These are phyloP conservation scores for Apodemus agrarius DNA, from an alignment of 2,797 vertebrate genomes.

Conservation along the genomic window DNA sequence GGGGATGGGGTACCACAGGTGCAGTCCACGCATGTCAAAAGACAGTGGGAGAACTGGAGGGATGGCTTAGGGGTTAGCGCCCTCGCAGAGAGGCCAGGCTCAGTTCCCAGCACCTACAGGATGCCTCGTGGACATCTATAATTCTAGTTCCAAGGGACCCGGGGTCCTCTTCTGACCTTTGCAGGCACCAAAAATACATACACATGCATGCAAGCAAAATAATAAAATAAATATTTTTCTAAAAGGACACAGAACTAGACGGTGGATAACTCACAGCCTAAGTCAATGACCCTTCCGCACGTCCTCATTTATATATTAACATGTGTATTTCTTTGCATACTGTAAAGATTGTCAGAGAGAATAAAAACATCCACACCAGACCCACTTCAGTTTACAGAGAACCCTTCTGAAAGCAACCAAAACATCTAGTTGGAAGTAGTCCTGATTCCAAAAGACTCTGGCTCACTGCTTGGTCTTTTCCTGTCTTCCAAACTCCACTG, in stretches of 20 bases:
- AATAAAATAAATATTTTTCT: not conserved
- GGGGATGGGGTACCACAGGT: not conserved
- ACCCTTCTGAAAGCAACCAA: constrained; percentile 39
- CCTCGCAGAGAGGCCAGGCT: not conserved
- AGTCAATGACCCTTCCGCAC: not conserved
- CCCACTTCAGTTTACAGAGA: constrained; percentile 13
- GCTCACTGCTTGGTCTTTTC: constrained; percentile 54
- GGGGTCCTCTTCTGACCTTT: not conserved
- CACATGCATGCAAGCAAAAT: not conserved
- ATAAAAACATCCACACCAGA: not conserved
- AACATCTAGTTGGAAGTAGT: constrained; percentile 54
- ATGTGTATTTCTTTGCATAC: constrained; percentile 22
- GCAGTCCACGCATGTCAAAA: constrained; percentile 12
- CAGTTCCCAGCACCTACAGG: not conserved
- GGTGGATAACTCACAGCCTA: not conserved
- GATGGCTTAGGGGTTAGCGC: too few species aligned
- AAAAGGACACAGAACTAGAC: not conserved
- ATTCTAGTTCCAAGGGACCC: not conserved
- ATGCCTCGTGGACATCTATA: not conserved
- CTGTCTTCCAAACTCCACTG: constrained; percentile 68
- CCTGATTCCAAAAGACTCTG: constrained; percentile 62
- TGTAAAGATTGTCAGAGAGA: not conserved
- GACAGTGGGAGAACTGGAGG: not conserved
- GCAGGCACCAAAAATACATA: not conserved
- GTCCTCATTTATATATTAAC: not conserved